Evolutionary conservation across 2,113 vertebrate species (phyloP), one percentile per base, ranked within the genome.

Genomic region (Clarias batrachus): DNA sequence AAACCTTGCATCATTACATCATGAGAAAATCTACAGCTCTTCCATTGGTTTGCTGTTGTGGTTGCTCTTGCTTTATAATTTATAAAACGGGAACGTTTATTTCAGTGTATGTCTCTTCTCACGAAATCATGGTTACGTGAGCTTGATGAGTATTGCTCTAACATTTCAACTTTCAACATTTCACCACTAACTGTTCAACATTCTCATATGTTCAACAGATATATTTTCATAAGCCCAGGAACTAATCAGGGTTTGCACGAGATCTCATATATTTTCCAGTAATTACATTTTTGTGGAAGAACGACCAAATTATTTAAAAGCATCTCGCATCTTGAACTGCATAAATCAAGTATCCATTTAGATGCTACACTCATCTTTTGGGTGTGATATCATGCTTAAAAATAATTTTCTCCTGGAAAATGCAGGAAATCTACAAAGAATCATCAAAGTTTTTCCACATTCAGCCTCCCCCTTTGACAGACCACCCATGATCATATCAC

Each of bases 401-500:
- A 30, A 52, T 73, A 77, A 83, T 85, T 74, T 79, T 87, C 79
- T 89, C 91, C 88, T 87, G 86, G 87, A 90, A 85, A 83, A 90
- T 91, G 89, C 91, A 91, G 57, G 86, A 92, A 93, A 92, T 85
- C 37, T 84, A 85, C 48, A 87, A 88, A 92, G 93, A 93, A 92
- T 95, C 92, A 82, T 91, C 92, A 91, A 90, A 59, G 1, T 92
- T 94, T 94, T 94, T 94, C 94, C 93, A 94, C 93, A 91, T 94
- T 94, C 93, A 86, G 91, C 90, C 92, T 89, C 90, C 89, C 25
- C 80, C 89, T 91, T 86, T 25, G 56, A 85, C 76, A 85, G 90
- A 94, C 91, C 92, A 89, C 92, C 90, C 91, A 89, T 54, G 89
- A 91, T 88, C 92, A 92, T 93, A 88, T 82, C 90, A 91, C 89